Conservation (phyloP, 2,797 vertebrate species). For the Siniperca obscura region DNA sequence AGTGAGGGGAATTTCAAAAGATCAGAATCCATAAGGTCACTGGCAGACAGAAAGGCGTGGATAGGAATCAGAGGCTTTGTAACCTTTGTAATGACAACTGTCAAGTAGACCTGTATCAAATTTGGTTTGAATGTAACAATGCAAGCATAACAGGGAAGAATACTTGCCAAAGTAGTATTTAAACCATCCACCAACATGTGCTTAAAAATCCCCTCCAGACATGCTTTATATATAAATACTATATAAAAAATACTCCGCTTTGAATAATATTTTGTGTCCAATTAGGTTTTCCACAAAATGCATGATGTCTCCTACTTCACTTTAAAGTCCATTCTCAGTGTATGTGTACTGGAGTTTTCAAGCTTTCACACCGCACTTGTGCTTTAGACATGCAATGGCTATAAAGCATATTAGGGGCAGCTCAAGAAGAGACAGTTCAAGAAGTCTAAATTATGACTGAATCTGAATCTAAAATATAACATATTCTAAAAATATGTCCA, state of each 20-base stretch:
- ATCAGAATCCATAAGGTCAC: not conserved
- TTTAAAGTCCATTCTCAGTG: not conserved
- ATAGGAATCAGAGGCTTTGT: not conserved
- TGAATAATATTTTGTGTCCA: not conserved
- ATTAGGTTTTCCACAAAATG: not conserved
- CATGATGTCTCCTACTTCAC: not conserved
- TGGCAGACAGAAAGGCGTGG: not conserved
- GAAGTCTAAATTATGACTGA: not conserved
- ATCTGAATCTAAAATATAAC: not conserved
- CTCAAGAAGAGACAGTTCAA: not conserved
- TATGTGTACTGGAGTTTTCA: not conserved
- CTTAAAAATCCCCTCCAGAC: not conserved
- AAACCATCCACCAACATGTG: not conserved
- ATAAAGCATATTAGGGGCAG: not conserved
- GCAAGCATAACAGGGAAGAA: not conserved
- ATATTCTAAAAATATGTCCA: not conserved
- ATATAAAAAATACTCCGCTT: too few relatives aligned
- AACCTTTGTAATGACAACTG: not conserved
- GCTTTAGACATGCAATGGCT: not conserved
- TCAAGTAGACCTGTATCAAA: not conserved
- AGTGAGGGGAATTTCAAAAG: not conserved
- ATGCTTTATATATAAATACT: not conserved
- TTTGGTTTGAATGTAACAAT: not conserved
- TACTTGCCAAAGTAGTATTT: not conserved
- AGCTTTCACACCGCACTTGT: not conserved